phyloP scores from a whole-genome alignment of 2,113 vertebrate genomes.

The Willisornis vidua region DNA sequence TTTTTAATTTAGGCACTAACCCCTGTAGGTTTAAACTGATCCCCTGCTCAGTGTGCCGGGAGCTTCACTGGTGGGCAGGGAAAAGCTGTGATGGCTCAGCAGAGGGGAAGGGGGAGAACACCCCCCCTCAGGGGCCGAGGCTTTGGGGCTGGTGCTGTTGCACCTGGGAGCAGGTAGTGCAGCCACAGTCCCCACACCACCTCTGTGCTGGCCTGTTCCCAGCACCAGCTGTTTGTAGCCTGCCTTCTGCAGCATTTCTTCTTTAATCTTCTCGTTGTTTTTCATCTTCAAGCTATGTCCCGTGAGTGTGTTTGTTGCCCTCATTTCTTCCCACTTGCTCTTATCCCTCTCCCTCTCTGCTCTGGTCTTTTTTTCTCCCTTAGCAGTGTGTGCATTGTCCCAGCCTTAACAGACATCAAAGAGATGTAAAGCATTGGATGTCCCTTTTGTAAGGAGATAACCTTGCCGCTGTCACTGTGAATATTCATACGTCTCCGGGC shows the following conservation, averaged over 20 bases:
- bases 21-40: background rate
- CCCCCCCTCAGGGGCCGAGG: background rate
- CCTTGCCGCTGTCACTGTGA: slow-evolving; percentile 4
- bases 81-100: background rate
- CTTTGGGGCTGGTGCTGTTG: background rate
- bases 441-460: background rate
- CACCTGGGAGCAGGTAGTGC: background rate
- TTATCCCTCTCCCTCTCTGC: background rate
- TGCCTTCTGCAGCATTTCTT: background rate
- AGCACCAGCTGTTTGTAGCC: background rate
- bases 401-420: slow-evolving; percentile 20
- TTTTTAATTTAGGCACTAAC: background rate
- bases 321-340: background rate
- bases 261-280: background rate
- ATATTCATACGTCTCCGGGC: slow-evolving; percentile 8
- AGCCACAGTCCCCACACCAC: background rate
- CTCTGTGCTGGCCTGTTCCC: background rate
- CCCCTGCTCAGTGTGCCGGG: background rate
- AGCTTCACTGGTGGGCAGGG: background rate
- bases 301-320: background rate
- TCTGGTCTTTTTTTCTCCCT: background rate
- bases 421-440: background rate
- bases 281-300: background rate
- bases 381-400: background rate
- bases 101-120: background rate